A percentile compares a stretch with the other conserved stretches of the same genome.
Conservation (phyloP, 2,797 vertebrate genomes). For the Acanthornis magna region DNA sequence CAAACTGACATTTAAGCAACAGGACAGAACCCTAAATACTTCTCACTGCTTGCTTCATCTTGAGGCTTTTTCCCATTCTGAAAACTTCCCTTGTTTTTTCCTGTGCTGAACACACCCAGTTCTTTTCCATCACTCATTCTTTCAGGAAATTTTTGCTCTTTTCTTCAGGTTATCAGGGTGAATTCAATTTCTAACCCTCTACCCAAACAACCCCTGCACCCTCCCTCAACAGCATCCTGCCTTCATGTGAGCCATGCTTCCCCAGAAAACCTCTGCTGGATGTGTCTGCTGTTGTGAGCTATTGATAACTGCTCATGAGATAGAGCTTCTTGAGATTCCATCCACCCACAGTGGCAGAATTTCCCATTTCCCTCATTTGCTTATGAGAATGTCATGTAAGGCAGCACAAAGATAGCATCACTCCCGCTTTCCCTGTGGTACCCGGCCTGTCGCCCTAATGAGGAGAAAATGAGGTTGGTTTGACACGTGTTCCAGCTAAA, state of each 20-base stretch:
- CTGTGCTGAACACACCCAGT: background rate
- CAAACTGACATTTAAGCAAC: background rate
- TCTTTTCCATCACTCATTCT: background rate
- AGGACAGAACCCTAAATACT: background rate
- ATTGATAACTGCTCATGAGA: background rate
- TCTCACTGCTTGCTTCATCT: background rate
- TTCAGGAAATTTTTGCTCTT: background rate
- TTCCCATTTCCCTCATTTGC: conserved; percentile 4
- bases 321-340: background rate
- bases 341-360: background rate
- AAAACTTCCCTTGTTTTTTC: background rate
- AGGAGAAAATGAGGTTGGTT: conserved; percentile 15
- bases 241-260: background rate
- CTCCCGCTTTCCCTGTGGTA: background rate
- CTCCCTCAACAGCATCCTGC: background rate
- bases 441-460: background rate
- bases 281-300: rapidly evolving
- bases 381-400: background rate
- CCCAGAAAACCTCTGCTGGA: background rate
- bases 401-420: background rate
- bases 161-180: background rate
- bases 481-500: background rate
- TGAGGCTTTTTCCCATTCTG: background rate
- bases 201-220: background rate
- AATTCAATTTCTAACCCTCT: background rate